Conservation (phyloP, 2,888 invertebrate species). For the Ochropleura plecta region DNA sequence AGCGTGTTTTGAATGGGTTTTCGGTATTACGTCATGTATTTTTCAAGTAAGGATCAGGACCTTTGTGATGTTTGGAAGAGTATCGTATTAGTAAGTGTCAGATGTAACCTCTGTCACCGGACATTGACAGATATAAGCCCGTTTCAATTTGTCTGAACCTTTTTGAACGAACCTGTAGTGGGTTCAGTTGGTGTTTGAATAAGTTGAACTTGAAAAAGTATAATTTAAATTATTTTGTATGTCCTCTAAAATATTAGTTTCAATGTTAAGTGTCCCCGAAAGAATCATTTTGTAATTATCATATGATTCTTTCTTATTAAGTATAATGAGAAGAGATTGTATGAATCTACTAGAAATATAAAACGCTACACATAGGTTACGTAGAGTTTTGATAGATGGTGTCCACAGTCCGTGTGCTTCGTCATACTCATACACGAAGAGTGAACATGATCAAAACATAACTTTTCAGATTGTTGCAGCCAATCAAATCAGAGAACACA, state of each 20-base stretch:
- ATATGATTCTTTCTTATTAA: background rate
- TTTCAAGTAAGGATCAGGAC: background rate
- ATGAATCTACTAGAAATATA: background rate
- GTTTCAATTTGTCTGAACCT: background rate
- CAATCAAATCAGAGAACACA: background rate
- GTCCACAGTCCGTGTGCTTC: background rate
- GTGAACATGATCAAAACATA: constrained; percentile 1
- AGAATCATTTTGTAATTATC: no score
- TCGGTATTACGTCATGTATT: background rate
- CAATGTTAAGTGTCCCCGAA: background rate
- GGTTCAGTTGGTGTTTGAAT: background rate
- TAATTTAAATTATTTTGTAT: background rate
- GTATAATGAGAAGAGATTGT: background rate
- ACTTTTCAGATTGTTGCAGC: background rate
- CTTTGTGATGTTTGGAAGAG: background rate
- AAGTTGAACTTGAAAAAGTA: background rate
- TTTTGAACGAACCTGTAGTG: background rate
- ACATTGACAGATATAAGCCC: background rate
- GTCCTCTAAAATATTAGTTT: background rate
- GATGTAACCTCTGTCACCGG: background rate
- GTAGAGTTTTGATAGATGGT: background rate
- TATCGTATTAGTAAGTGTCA: background rate
- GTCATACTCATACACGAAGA: background rate
- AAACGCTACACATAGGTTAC: background rate
- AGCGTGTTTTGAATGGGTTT: constrained; percentile 12